Evolutionary conservation across 2,797 vertebrate species (phyloP), one percentile per base, ranked within the genome.

Genomic region (Periparus ater): DNA sequence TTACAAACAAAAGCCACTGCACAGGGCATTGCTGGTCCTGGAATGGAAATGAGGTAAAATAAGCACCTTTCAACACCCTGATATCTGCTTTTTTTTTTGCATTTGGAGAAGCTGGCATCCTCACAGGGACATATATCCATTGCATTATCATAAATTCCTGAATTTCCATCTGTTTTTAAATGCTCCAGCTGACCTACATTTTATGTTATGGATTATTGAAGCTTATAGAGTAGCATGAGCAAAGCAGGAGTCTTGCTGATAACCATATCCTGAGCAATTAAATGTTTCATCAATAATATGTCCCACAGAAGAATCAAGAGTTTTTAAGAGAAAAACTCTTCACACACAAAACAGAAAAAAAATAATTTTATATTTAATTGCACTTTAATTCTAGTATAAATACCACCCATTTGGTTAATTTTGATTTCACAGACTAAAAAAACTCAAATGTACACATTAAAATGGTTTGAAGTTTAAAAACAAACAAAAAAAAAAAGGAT

Each of bases 141-240:
- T 68, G 57, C 74, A 83, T 21, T 34, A 55, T 29, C 1, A 1
- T 27, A 88, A 93, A 90, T 50, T 79, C 72, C 70, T 86, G 34
- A 77, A 86, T 85, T 95, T 89, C 47, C 54, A 63, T 86, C 72
- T 74, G 54, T 86, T 96, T 95, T 61, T 60, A 78, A 95, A 89
- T 95, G 78, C 57, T 93, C 57, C 67, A 67, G 61, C 14, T 90
- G 94, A 93, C 83, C 96, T 82, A 95, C 72, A 92, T 93, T 91
- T 77, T 68, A 23, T 63, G 16, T 85, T 94, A 93, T 76, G 81
- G 89, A 91, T 95, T 90, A 95, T 32, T 89, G n/a, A 70, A 91
- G 42, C 44, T 93, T 67, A 91, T 15, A 70, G 44, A 62, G 63
- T 48, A 60, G 53, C 65, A 75, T 1, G 7, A 88, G 45, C 32